Percentiles rank a stretch among this genome's conserved stretches.
phyloP scores from a whole-genome alignment of 2,113 vertebrate genomes.

The Prietella phreatophila region DNA sequence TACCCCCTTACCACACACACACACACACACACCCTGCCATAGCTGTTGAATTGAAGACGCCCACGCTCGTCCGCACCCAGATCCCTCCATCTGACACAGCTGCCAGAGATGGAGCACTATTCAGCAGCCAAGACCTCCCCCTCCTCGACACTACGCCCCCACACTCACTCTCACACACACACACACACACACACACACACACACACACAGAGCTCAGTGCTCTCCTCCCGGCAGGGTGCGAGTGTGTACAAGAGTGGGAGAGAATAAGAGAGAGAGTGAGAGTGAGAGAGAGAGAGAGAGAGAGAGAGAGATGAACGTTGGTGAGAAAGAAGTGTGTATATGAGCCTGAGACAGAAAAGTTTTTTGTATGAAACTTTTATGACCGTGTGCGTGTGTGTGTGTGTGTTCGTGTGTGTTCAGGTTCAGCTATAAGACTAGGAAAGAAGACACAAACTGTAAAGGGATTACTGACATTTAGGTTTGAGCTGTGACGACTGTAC shows the following conservation, averaged over 20 bases:
- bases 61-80: constrained; percentile 54
- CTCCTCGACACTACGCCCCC: constrained; percentile 55
- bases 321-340: constrained; percentile 19
- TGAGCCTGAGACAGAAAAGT: constrained; percentile 21
- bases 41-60: constrained; percentile 53
- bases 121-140: constrained; percentile 53
- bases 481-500: constrained; percentile 19
- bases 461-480: constrained; percentile 36
- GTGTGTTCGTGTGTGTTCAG: background rate
- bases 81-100: constrained; percentile 54
- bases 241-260: constrained; percentile 30
- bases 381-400: background rate
- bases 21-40: background rate
- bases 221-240: constrained; percentile 44
- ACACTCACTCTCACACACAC: constrained; percentile 38
- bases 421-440: background rate
- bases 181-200: constrained; percentile 45
- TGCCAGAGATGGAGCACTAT: constrained; percentile 58
- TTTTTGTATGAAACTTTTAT: constrained; percentile 5
- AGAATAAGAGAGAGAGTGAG: constrained; percentile 5
- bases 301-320: constrained; percentile 13
- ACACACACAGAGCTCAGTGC: constrained; percentile 38
- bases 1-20: background rate
- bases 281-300: constrained; percentile 15
- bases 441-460: constrained; percentile 4